Base-by-base conservation (phyloP, 2,888 invertebrate genomes). In the Galeopsomyia nigrocyanea region DNA sequence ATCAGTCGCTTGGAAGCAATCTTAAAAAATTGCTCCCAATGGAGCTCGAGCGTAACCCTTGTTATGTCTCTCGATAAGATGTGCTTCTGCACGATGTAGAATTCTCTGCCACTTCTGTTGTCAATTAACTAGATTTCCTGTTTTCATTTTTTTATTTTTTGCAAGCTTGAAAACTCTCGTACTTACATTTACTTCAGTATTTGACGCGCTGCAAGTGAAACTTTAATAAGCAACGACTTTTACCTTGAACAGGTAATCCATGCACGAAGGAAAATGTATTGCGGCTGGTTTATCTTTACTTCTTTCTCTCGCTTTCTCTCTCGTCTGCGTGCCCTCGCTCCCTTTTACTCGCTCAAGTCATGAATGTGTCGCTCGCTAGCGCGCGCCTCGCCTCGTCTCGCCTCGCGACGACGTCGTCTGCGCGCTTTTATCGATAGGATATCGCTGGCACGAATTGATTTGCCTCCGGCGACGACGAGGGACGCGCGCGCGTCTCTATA, bases 1-100 rank as follows among this genome's bases (percentile, higher is more conserved):
- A 61, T 58, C 69, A 19, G 21, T 75, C 74, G 69, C 68, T 76
- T 73, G 78, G 77, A 80, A 82, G 80, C 80, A 81, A 82, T 83
- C 80, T 82, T 81, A 80, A 82, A 82, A 65, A 81, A 83, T 82
- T 81, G 79, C 81, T 80, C 75, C 78, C 75, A 67, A 14, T 19
- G 39, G 57, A 14, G 17, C n/a, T 50, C 57, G 63, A 17, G 14
- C n/a, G 21, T 19, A 2, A 7, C 39, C 13, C 39, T 39, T 39
- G 39, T 39, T 39, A 39, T 7, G 9, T 17, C 39, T 22, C 3
- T 49, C 66, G 56, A 67, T 67, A 62, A 62, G 49, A 75, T 66
- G 39, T 74, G 63, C 71, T 75, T 71, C 71, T 78, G 78, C 78
- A 76, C 78, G 77, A 79, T 77, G 76, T n/a, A 74, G 76, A 79